Percentiles rank a stretch among this genome's conserved stretches.
phyloP scores from a whole-genome alignment of 2,113 vertebrate species.

The Hypanus sabinus region DNA sequence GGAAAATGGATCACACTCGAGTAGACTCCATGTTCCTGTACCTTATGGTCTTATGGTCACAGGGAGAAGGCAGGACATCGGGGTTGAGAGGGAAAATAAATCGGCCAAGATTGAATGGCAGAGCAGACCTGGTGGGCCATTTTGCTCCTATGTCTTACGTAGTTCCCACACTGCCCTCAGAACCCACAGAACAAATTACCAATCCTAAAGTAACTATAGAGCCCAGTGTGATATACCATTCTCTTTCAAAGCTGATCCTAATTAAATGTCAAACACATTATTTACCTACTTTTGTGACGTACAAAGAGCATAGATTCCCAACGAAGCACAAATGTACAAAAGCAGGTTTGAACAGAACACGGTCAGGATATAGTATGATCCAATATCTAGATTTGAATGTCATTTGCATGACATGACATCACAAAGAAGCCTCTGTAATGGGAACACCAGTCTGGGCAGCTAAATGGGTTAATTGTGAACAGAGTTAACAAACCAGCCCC shows the following conservation, averaged over 20 bases:
- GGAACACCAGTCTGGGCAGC: background rate
- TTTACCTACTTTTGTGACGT: background rate
- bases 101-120: too few species aligned
- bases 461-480: conserved; percentile 27
- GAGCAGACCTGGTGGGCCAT: too few species aligned
- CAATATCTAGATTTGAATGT: background rate
- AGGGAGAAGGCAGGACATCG: too few species aligned
- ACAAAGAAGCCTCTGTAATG: conserved; percentile 30
- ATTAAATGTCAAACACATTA: background rate
- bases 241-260: background rate
- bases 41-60: too few species aligned
- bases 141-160: too few species aligned
- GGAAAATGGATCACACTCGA: too few species aligned
- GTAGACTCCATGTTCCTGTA: too few species aligned
- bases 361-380: background rate
- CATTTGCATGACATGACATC: conserved; percentile 3
- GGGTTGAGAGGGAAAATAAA: too few species aligned
- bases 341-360: background rate
- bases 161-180: too few species aligned
- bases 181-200: too few species aligned
- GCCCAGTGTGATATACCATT: background rate
- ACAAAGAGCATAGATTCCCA: background rate
- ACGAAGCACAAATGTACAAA: background rate
- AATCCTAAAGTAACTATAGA: background rate
- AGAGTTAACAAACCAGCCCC: conserved; percentile 2